phyloP scores from a whole-genome alignment of 2,113 vertebrate species.

The Pontoporia blainvillei region DNA sequence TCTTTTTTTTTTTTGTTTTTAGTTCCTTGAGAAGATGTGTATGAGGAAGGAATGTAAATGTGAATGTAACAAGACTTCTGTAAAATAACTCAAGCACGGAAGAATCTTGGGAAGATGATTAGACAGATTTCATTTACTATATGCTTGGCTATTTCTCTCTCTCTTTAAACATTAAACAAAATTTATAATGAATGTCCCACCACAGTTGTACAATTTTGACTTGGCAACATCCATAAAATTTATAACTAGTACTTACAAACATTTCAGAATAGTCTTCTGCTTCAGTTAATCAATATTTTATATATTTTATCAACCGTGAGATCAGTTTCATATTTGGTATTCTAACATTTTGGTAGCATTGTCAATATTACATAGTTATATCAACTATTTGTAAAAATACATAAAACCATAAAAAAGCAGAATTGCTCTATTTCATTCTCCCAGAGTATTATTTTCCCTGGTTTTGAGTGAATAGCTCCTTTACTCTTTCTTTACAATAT shows the following conservation, averaged over 20 bases:
- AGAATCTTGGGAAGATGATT: neutral
- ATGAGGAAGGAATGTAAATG: neutral
- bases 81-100: neutral
- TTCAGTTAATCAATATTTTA: conserved; percentile 9
- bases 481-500: conserved; percentile 1
- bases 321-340: neutral
- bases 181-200: neutral
- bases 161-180: neutral
- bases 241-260: neutral
- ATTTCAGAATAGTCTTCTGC: neutral
- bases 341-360: neutral
- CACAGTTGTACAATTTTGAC: neutral
- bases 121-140: neutral
- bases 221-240: neutral
- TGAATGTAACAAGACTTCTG: neutral
- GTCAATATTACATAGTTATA: neutral
- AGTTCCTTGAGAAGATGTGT: conserved; percentile 64
- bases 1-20: neutral
- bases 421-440: neutral
- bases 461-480: neutral
- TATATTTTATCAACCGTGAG: neutral
- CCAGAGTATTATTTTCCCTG: neutral
- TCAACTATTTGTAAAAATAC: conserved; percentile 9
- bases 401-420: conserved; percentile 19
- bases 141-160: neutral